phyloP scores from a whole-genome alignment of 1,140 invertebrate species.

The Drosophila burlai region DNA sequence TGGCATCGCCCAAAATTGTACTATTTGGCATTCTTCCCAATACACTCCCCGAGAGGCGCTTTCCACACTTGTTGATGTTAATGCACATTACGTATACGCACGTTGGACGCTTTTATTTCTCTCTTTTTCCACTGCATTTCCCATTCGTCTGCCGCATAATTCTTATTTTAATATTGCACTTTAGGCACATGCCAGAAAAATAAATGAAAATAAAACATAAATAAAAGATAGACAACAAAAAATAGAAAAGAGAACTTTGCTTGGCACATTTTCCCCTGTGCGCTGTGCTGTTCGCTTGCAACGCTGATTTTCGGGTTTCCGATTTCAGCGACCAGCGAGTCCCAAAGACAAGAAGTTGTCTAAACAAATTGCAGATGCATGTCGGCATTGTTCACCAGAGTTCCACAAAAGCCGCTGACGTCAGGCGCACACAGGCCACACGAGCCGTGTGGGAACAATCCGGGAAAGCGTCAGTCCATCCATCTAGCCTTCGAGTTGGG shows the following conservation, averaged over 20 bases:
- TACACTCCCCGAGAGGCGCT: neutral
- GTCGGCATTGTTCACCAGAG: constrained; percentile 20
- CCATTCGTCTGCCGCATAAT: constrained; percentile 51
- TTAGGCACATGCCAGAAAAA: constrained; percentile 39
- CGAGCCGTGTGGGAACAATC: constrained; percentile 41
- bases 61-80: constrained; percentile 63
- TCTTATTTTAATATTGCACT: constrained; percentile 54
- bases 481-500: constrained; percentile 5
- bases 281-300: constrained; percentile 6
- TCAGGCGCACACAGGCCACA: constrained; percentile 42
- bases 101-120: constrained; percentile 25
- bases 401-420: constrained; percentile 56
- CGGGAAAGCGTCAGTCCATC: constrained; percentile 2
- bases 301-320: constrained; percentile 33
- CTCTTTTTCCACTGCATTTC: constrained; percentile 19
- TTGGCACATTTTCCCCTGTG: constrained; percentile 18
- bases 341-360: constrained; percentile 51
- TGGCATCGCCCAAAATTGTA: constrained; percentile 26
- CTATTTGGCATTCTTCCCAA: constrained; percentile 47
- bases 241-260: constrained; percentile 21
- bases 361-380: constrained; percentile 62
- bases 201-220: constrained; percentile 18
- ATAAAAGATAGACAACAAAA: neutral
- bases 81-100: constrained; percentile 71
- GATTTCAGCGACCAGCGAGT: constrained; percentile 34